Base-by-base conservation (phyloP, 2,797 vertebrate species). In the Peromyscus nudipes region DNA sequence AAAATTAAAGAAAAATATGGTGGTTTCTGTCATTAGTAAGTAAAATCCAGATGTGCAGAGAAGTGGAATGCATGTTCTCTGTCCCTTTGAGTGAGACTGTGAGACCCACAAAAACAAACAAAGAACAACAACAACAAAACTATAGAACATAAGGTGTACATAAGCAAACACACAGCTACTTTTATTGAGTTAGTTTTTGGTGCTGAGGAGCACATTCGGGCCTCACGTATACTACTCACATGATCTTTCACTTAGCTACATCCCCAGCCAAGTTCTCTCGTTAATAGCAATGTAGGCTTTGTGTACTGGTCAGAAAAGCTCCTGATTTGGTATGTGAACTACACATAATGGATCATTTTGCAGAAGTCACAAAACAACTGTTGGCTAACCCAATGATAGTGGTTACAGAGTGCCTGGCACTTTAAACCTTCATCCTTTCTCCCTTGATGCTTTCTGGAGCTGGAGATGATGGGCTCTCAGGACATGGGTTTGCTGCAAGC, bases 401-500 rank as follows among this genome's bases (percentile, higher is more conserved):
- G 21, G 46, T 46, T 77, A 37, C 11, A 49, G 62, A 25, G 29
- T 69, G 16, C 21, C 80, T 31, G 27, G n/a, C 67, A 71, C 95
- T 95, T 89, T 91, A 82, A 89, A 34, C 73, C 57, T 69, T 69
- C 77, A 69, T 90, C 76, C 76, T 69, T 52, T 90, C 89, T 80
- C 92, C 67, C 6, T 37, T 40, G 86, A 57, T 75, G 86, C n/a
- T 92, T 96, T 89, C 94, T 82, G 93, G 71, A 77, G 80, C 37
- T 34, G 5, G 67, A 25, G 43, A 79, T 60, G 90, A 69, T 55
- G 46, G 80, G 29, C 40, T 92, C 64, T 91, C 71, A 75, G 93
- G 95, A 85, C 11, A 14, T 13, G 55, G n/a, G 62, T 89, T 96
- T 90, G 93, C 96, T 94, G 90, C 89, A 94, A 84, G 92, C 97